A percentile compares a stretch with the other conserved stretches of the same genome.
These are phyloP conservation scores for Azorinus chamasolen DNA, from an alignment of 2,888 invertebrate species.

Conservation along the genomic window DNA sequence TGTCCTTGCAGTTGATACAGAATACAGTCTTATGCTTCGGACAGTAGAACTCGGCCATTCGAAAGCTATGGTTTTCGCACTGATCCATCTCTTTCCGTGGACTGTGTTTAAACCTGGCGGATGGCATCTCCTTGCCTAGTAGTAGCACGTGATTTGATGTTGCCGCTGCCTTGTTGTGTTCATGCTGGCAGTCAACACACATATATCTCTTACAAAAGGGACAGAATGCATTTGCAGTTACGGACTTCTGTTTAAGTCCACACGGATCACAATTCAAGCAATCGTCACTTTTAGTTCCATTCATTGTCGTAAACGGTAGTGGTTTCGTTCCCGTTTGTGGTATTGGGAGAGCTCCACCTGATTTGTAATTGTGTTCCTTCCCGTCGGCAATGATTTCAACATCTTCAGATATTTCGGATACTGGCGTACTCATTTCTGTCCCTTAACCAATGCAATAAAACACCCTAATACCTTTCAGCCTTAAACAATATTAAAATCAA, in stretches of 20 bases:
- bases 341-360: too few relatives aligned
- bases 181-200: constrained; percentile 38
- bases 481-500: too few relatives aligned
- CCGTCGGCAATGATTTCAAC: too few relatives aligned
- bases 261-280: constrained; percentile 32
- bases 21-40: constrained; percentile 32
- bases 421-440: too few relatives aligned
- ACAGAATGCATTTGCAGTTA: constrained; percentile 28
- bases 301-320: too few relatives aligned
- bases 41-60: constrained; percentile 41
- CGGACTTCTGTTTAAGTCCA: constrained; percentile 11
- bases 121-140: constrained; percentile 31
- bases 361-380: too few relatives aligned
- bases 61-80: constrained; percentile 37
- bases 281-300: too few relatives aligned
- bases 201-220: constrained; percentile 46
- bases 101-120: background rate
- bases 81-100: background rate
- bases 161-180: constrained; percentile 22
- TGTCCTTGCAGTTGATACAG: constrained; percentile 41
- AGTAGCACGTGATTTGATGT: constrained; percentile 35
- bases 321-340: too few relatives aligned
- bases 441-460: too few relatives aligned
- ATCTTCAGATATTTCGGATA: too few relatives aligned
- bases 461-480: too few relatives aligned